Base-by-base conservation (phyloP, 2,888 invertebrate genomes). In the Papilio demoleus region DNA sequence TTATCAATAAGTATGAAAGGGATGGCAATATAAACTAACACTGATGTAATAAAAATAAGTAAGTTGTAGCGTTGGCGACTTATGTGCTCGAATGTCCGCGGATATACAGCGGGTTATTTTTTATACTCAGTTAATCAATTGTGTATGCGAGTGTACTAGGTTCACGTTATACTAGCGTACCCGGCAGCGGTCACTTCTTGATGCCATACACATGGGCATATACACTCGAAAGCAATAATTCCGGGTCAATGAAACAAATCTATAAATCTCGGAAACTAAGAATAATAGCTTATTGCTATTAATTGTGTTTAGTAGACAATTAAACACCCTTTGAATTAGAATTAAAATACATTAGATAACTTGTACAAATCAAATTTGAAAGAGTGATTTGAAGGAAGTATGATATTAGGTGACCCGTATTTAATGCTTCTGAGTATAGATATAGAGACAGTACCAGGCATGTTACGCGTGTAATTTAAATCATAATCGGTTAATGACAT, bases 131-230 rank as follows among this genome's bases (percentile, higher is more conserved):
- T 56, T 45, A 60, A 76, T 60, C 71, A 74, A 71, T 80, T 81
- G 38, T 78, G 78, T 75, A 36, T 70, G 62, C 72, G 77, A 73
- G 73, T 65, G 80, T 84, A 71, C 66, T 75, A 76, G 83, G 81
- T 87, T 81, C 84, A 86, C 84, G 80, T 80, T 81, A 82, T 84
- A 85, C 80, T 80, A 81, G 79, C 79, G 77, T 78, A 81, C 78
- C 81, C 80, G 82, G 84, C 82, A 84, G 86, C 84, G 82, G 80
- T 82, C 81, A 82, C 72, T 64, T 70, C 65, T 70, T 71, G 67
- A 64, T 72, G 72, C 66, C 68, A 69, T 27, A 31, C 59, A 31
- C 11, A 34, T 17, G 2, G 31, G 6, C 6, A 31, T 6, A 31
- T n/a, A n/a, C n/a, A n/a, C n/a, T n/a, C n/a, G n/a, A n/a, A n/a